Evolutionary conservation across 1,140 invertebrate species (phyloP).

Genomic region (Cepaea nemoralis): DNA sequence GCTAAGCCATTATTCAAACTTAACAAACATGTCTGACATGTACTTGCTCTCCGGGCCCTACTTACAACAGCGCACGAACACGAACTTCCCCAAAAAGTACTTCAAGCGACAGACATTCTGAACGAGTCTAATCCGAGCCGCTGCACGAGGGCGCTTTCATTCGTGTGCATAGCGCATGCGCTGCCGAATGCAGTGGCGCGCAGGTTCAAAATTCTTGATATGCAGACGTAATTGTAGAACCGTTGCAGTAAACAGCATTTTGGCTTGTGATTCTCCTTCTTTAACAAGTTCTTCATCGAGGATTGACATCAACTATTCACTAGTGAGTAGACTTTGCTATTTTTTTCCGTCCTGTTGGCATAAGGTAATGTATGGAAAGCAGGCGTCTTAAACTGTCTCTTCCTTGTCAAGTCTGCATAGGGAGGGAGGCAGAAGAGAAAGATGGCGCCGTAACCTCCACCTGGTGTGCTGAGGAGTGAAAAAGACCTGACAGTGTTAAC

Average conservation of each 20-base stretch:
- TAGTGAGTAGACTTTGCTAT: neutral
- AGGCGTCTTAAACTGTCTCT: neutral
- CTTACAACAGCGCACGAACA: too few species aligned
- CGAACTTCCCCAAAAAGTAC: too few species aligned
- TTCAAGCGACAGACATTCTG: too few species aligned
- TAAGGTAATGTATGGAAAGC: neutral
- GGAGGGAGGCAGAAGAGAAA: neutral
- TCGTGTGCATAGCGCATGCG: slow-evolving; percentile 20
- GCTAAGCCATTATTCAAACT: too few species aligned
- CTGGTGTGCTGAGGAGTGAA: neutral
- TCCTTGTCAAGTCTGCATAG: neutral
- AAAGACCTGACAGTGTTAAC: neutral
- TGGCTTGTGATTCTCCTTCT: neutral
- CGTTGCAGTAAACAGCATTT: neutral
- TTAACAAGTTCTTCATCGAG: neutral
- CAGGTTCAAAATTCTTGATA: neutral
- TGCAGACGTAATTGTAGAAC: neutral
- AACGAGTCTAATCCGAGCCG: neutral
- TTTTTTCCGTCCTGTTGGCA: neutral
- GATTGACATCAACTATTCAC: neutral
- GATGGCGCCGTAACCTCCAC: neutral
- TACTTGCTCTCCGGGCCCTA: too few species aligned
- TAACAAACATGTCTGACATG: too few species aligned
- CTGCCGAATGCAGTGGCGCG: slow-evolving; percentile 16
- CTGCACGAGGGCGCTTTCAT: slow-evolving; percentile 9